Conservation (phyloP, 2,888 invertebrate genomes). For the Sinohyriopsis cumingii region DNA sequence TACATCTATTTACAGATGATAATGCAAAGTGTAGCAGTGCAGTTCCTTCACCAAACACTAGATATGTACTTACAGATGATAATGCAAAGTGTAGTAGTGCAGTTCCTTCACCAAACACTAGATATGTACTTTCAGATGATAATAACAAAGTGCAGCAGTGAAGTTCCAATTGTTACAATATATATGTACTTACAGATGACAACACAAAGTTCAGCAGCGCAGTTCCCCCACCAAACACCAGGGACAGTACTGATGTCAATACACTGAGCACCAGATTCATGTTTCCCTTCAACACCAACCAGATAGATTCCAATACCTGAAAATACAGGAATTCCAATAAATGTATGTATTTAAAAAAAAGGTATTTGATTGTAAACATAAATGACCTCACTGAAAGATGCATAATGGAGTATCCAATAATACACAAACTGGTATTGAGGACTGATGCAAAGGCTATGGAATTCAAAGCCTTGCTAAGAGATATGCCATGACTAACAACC, state of each 20-base stretch:
- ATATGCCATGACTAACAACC: too few relatives aligned
- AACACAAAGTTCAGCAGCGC: conserved; percentile 71
- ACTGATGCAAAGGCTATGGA: too few relatives aligned
- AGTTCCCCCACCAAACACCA: conserved; percentile 81
- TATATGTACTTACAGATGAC: conserved; percentile 65
- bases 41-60: neutral
- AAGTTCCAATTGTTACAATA: too few relatives aligned
- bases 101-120: conserved; percentile 66
- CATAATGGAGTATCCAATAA: too few relatives aligned
- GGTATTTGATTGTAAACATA: too few relatives aligned
- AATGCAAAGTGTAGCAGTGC: conserved; percentile 40
- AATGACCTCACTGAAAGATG: neutral
- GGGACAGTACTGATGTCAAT: conserved; percentile 88
- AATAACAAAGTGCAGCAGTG: too few relatives aligned
- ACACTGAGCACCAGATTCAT: conserved; percentile 88
- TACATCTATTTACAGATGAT: conserved; percentile 65
- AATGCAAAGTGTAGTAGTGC: neutral
- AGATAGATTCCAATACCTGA: conserved; percentile 84
- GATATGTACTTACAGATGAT: conserved; percentile 76
- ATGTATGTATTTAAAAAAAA: too few relatives aligned
- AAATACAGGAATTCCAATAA: conserved; percentile 5
- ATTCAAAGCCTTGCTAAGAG: too few relatives aligned
- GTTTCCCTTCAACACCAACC: conserved; percentile 94
- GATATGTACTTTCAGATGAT: neutral
- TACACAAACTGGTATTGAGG: too few relatives aligned